Evolutionary conservation across 2,888 invertebrate genomes (phyloP).

Genomic region (Pollenia griseotomentosa): DNA sequence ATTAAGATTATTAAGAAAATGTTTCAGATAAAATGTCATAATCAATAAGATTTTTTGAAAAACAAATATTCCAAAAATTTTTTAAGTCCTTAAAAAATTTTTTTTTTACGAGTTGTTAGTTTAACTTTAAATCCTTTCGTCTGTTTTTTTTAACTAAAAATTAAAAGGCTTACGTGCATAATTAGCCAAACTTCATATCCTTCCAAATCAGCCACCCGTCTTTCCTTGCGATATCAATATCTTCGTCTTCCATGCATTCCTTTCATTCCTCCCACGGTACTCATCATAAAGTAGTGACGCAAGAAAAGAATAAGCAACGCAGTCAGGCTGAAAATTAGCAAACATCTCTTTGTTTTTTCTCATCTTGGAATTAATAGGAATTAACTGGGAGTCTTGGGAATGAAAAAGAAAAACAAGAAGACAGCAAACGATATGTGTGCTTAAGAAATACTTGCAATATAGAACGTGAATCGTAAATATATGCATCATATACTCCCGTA

Average conservation of each 20-base stretch:
- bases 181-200: conserved; percentile 61
- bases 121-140: not conserved
- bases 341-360: conserved; percentile 42
- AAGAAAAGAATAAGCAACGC: conserved; percentile 69
- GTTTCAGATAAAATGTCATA: conserved; percentile 8
- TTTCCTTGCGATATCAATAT: not conserved
- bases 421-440: conserved; percentile 43
- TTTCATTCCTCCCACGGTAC: not conserved
- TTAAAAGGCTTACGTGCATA: conserved; percentile 12
- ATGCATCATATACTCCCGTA: conserved; percentile 45
- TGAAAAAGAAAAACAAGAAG: conserved; percentile 11
- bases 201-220: not conserved
- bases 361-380: conserved; percentile 44
- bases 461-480: conserved; percentile 26
- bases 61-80: no score
- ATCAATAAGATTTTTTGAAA: not conserved
- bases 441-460: conserved; percentile 53
- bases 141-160: not conserved
- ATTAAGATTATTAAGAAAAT: not conserved
- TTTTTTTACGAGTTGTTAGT: not conserved
- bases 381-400: conserved; percentile 48
- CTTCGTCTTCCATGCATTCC: not conserved
- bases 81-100: no score
- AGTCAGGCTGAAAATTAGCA: conserved; percentile 71
- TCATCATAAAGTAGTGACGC: conserved; percentile 63